Evolutionary conservation across 2,113 vertebrate species (phyloP), one percentile per base, ranked within the genome.

Genomic region (Argyrosomus japonicus): DNA sequence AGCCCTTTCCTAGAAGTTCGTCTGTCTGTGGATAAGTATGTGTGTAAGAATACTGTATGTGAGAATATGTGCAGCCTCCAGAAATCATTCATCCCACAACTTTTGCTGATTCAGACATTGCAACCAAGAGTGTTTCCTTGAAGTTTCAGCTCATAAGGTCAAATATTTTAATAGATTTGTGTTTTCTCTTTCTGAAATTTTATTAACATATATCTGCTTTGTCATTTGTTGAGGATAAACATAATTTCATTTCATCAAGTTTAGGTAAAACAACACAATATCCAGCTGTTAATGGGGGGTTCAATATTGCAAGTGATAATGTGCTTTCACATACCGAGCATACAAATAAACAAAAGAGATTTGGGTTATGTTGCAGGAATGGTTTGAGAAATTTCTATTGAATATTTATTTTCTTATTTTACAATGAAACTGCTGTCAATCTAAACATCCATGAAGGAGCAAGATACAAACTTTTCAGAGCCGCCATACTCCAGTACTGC

Each of bases 1-100:
- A 86, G 74, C 57, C 54, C 61, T 75, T 80, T 87, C 61, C 84
- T 87, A 81, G 71, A 89, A 78, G 64, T 40, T 47, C 43, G 77
- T 76, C 5, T 71, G 62, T 53, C 12, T 53, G 19, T 81, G n/a
- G 53, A 51, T 62, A 14, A 29, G 57, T 60, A 18, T 70, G 21
- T 29, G 7, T 62, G 15, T 69, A 23, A 5, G 63, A 40, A 40
- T 40, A 40, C 36, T 45, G 12, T 50, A 21, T 29, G 29, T 67
- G 29, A 53, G 5, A 0, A 3, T 19, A 7, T 56, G 65, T 53
- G 36, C 29, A 43, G 25, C 14, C 6, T 63, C 50, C 43, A 64
- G n/a, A 54, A 75, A 48, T n/a, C 51, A 25, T 74, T 75, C 47
- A 69, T 18, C 36, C 13, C 14, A 11, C 0, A 1, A 40, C 58